Percentiles rank a stretch among this genome's conserved stretches.
Conservation (phyloP, 2,888 invertebrate genomes). For the Nymphalis c-album region DNA sequence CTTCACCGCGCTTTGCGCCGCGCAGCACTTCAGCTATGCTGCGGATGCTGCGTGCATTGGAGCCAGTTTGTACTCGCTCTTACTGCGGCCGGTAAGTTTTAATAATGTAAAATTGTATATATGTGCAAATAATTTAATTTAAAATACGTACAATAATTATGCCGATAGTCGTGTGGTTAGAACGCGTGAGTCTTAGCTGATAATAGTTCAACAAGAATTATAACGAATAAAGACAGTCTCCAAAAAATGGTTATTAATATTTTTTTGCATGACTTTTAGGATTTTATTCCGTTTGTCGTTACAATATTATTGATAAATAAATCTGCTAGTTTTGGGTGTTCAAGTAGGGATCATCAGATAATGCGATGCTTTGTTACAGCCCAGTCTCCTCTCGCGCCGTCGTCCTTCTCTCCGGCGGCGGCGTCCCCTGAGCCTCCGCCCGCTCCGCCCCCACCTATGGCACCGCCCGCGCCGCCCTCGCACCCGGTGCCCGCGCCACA, state of each 20-base stretch:
- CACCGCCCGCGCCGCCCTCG: constrained; percentile 61
- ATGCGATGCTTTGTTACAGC: constrained; percentile 49
- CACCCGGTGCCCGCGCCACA: constrained; percentile 67
- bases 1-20: constrained; percentile 88
- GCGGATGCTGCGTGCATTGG: constrained; percentile 86
- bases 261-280: no score
- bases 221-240: no score
- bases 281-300: no score
- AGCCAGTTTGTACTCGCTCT: constrained; percentile 82
- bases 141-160: no score
- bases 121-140: no score
- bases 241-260: no score
- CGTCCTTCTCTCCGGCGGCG: constrained; percentile 80
- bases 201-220: no score
- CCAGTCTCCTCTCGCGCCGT: constrained; percentile 82
- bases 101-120: background rate
- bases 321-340: background rate
- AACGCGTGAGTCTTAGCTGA: no score
- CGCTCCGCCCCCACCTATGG: constrained; percentile 78
- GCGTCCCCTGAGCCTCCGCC: constrained; percentile 83
- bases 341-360: constrained; percentile 1
- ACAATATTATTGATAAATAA: no score
- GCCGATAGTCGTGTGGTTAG: no score
- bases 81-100: constrained; percentile 70
- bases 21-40: constrained; percentile 87